These are phyloP conservation scores for Cryptotermes secundus DNA, from an alignment of 1,140 invertebrate genomes.

Conservation along the genomic window DNA sequence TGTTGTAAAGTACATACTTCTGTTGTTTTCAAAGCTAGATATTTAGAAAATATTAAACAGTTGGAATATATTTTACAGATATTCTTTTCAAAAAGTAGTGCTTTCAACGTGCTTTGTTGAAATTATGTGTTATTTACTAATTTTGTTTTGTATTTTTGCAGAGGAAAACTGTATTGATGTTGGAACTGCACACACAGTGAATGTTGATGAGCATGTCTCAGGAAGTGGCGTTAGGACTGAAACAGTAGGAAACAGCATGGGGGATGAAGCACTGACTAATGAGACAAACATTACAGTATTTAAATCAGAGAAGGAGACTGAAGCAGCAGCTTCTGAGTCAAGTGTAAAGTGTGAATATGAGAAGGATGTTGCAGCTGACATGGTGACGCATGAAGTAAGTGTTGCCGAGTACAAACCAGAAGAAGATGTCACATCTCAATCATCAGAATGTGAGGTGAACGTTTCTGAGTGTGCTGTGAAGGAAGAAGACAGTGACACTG, in stretches of 20 bases:
- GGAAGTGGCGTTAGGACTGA: neutral
- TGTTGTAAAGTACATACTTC: too few relatives aligned
- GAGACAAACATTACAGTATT: neutral
- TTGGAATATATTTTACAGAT: too few relatives aligned
- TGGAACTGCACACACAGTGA: neutral
- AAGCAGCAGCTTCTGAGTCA: neutral
- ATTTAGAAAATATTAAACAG: too few relatives aligned
- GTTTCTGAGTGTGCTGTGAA: neutral
- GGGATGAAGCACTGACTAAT: neutral
- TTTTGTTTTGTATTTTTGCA: neutral
- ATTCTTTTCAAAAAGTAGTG: too few relatives aligned
- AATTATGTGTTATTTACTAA: too few relatives aligned
- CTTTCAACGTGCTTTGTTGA: too few relatives aligned
- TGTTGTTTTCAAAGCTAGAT: too few relatives aligned
- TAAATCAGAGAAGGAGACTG: neutral
- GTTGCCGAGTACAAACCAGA: neutral
- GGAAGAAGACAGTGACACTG: neutral
- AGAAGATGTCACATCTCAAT: neutral
- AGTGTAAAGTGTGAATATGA: neutral
- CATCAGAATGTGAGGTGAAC: neutral
- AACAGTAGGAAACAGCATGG: neutral
- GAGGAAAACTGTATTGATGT: neutral
- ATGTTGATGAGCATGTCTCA: neutral
- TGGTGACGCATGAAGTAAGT: neutral
- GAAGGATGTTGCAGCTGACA: neutral